phyloP scores from a whole-genome alignment of 2,888 invertebrate genomes.

The Acleris literana region DNA sequence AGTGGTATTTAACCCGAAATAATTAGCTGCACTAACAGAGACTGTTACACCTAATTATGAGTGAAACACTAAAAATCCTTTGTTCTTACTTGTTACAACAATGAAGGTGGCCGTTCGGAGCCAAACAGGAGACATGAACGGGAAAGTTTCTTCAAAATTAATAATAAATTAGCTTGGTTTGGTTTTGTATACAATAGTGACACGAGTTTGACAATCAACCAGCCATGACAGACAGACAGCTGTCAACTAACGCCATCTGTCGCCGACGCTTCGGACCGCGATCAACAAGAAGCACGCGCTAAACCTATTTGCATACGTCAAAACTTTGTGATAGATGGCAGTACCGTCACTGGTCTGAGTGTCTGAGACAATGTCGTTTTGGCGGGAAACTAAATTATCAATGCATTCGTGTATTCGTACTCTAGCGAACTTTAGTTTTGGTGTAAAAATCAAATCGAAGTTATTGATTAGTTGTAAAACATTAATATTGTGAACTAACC shows the following conservation, averaged over 20 bases:
- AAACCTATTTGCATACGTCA: conserved; percentile 59
- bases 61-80: conserved; percentile 62
- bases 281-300: conserved; percentile 30
- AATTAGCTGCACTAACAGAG: conserved; percentile 66
- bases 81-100: conserved; percentile 59
- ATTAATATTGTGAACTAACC: conserved; percentile 47
- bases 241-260: conserved; percentile 64
- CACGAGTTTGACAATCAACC: conserved; percentile 50
- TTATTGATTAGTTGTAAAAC: too few species aligned
- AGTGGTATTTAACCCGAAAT: conserved; percentile 61
- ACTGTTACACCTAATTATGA: conserved; percentile 62
- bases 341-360: conserved; percentile 30
- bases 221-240: conserved; percentile 52
- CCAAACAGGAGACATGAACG: conserved; percentile 57
- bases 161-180: conserved; percentile 80
- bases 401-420: neutral
- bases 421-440: too few species aligned
- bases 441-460: too few species aligned
- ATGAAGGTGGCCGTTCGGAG: conserved; percentile 50
- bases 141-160: conserved; percentile 71
- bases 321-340: conserved; percentile 60
- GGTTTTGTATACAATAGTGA: conserved; percentile 74
- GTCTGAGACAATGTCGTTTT: neutral
- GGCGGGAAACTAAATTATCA: conserved; percentile 33
- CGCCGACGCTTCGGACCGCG: conserved; percentile 40